Base-by-base conservation (phyloP, 2,888 invertebrate species). In the Dinocampus coccinellae region DNA sequence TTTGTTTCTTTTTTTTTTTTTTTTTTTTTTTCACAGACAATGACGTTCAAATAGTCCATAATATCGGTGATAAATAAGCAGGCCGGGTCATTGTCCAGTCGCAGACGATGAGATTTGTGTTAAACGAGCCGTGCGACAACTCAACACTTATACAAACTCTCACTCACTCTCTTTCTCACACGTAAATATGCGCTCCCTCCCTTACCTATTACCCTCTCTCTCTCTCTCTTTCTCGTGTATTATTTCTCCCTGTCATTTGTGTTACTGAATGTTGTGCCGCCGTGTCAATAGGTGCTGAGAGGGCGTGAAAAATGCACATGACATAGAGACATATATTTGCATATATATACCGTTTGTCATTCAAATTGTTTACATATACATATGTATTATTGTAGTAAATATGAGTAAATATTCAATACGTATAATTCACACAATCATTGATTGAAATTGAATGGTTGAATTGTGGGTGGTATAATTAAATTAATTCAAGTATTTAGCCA, bases 21-120 rank as follows among this genome's bases (percentile, higher is more conserved):
- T 39, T 60, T 36, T 22, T 39, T 39, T 62, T 29, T 16, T 52
- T 47, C 16, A 53, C 26, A 24, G 26, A 26, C 67, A 71, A 67
- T 69, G 70, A 70, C 52, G 70, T 73, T 75, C 58, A 71, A 72
- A 73, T 66, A 69, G 75, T 72, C 72, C 69, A 72, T 77, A 76
- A 76, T 72, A 72, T 73, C 76, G 76, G 76, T 76, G 82, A 81
- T 81, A 83, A 82, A 82, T 81, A 82, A 78, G 76, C 78, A 74
- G 75, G 77, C 73, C 79, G 81, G 83, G 83, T 84, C 84, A 84
- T 83, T 80, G 84, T 83, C 82, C 84, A 82, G 73, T 57, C 74
- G 77, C 74, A 74, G 77, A 73, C 77, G 47, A 47, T 47, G 72
- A 82, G 82, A 84, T 84, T 83, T 79, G 80, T 77, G 80, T 83